Conservation (phyloP, 1,140 invertebrate genomes). For the Popillia japonica region DNA sequence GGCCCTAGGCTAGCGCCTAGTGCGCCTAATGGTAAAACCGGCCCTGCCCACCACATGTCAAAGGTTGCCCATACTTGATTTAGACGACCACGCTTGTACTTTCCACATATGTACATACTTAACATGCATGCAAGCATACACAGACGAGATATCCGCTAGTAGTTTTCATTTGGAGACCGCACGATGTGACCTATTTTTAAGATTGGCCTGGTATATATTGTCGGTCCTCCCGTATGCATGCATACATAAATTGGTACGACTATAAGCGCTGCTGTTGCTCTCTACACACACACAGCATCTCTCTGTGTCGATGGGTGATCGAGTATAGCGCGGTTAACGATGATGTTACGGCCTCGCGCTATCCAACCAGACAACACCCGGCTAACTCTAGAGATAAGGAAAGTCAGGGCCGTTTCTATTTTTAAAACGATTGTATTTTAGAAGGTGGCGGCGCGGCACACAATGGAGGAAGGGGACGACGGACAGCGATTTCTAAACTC, state of each 20-base stretch:
- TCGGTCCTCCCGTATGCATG: too few species aligned
- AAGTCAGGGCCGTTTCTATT: constrained; percentile 32
- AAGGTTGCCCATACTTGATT: too few species aligned
- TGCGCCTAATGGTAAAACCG: too few species aligned
- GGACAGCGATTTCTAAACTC: constrained; percentile 8
- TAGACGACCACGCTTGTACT: too few species aligned
- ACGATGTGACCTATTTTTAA: not conserved
- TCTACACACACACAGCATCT: too few species aligned
- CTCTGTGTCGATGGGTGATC: too few species aligned
- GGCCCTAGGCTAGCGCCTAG: too few species aligned
- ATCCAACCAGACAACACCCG: not conserved
- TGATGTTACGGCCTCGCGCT: not conserved
- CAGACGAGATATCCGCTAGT: not conserved
- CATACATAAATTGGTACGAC: too few species aligned
- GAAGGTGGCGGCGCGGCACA: not conserved
- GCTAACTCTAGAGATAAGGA: constrained; percentile 14
- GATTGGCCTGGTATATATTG: not conserved
- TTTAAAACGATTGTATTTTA: constrained; percentile 22
- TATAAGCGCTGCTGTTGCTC: too few species aligned
- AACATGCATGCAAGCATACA: not conserved
- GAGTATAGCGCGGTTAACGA: too few species aligned
- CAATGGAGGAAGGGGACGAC: not conserved
- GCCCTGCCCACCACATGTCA: too few species aligned
- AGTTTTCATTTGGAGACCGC: not conserved
- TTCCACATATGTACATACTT: too few species aligned